Base-by-base conservation (phyloP, 2,797 vertebrate species). In the Melanogrammus aeglefinus region DNA sequence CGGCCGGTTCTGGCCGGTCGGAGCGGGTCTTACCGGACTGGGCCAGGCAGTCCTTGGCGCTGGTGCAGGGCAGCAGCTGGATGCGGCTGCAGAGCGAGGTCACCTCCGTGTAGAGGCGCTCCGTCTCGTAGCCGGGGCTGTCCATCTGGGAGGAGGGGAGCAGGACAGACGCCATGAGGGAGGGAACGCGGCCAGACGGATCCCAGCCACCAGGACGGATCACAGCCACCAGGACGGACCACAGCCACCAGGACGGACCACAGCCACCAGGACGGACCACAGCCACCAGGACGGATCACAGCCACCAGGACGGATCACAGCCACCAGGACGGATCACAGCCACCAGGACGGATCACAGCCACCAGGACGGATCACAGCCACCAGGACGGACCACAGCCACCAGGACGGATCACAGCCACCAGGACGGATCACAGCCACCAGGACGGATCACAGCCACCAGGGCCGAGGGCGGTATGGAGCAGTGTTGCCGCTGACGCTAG, bases 81-180 rank as follows among this genome's bases (percentile, higher is more conserved):
- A 99, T 96, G 75, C 97, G 90, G 87, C 89, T 92, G 90, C 98
- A 99, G 31, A 99, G 93, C 0, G 96, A 99, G 0, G 94, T 97
- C 77, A 98, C 97, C 39, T 96, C 95, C 1, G 91, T 93, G 78
- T 97, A 94, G 69, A 99, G 91, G 57, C 91, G 90, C 86, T 99
- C 97, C 85, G 99, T 87, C 88, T 97, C 94, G 0, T 96, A 97
- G 4, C 95, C 90, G 4, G 95, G 92, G 36, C 91, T 94, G n/a
- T 97, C 97, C 92, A 92, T 89, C 97, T 99, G 88, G 0, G 63
- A 27, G 24, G 63, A 27, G 63, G 63, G 10, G 12, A 27, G 4
- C 18, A 2, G 51, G 51, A 57, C 13, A n/a, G 6, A 6, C 5
- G 27, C 77, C 2, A 79, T 2, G 69, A 7, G 39, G 72, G 1